Conservation (phyloP, 2,113 vertebrate genomes). For the Elephantulus edwardii region DNA sequence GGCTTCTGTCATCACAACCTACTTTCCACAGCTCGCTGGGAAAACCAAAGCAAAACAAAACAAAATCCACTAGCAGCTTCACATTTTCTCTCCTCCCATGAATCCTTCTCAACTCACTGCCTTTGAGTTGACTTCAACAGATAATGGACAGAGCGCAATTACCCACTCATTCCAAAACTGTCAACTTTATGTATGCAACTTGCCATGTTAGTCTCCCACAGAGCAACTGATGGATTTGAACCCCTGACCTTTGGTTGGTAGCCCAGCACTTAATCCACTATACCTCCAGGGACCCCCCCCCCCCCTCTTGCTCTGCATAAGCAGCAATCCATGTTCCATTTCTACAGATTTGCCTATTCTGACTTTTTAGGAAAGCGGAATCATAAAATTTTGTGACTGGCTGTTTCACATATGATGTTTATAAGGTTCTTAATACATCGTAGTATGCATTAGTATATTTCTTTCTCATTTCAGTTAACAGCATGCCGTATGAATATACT, state of each 20-base stretch:
- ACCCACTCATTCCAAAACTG: too few relatives aligned
- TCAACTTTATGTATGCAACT: too few relatives aligned
- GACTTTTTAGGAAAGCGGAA: not conserved
- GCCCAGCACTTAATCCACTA: too few relatives aligned
- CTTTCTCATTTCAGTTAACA: not conserved
- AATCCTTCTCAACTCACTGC: too few relatives aligned
- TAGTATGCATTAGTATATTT: not conserved
- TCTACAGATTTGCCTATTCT: not conserved
- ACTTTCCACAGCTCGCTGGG: not conserved
- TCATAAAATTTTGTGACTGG: not conserved
- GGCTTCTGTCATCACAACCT: not conserved
- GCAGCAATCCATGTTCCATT: not conserved
- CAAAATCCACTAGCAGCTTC: not conserved
- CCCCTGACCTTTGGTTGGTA: too few relatives aligned
- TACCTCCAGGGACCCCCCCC: too few relatives aligned
- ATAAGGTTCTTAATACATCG: not conserved
- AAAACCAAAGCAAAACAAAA: not conserved
- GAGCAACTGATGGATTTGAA: too few relatives aligned
- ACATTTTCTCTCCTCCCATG: too few relatives aligned
- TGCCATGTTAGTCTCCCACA: too few relatives aligned
- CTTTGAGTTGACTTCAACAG: too few relatives aligned
- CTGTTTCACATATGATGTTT: not conserved
- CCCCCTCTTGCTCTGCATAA: not conserved
- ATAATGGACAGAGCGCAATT: too few relatives aligned
- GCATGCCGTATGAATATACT: not conserved